Evolutionary conservation across 1,140 invertebrate genomes (phyloP).

Genomic region (Vanessa atalanta): DNA sequence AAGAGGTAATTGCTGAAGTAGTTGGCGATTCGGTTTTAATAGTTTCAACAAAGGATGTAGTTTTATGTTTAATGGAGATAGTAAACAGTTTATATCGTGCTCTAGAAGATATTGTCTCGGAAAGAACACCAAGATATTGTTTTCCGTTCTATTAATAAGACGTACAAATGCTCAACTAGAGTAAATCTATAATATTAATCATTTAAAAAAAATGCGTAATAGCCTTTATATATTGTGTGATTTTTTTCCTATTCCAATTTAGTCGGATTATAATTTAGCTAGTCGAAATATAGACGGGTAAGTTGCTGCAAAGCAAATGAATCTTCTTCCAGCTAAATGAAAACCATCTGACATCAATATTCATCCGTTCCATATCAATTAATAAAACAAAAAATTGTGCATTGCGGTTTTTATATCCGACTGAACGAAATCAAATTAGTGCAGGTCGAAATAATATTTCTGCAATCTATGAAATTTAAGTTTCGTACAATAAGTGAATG

Average conservation of each 20-base stretch:
- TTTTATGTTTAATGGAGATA: slow-evolving; percentile 37
- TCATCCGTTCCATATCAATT: slow-evolving; percentile 44
- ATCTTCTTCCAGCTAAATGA: slow-evolving; percentile 39
- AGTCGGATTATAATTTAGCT: slow-evolving; percentile 2
- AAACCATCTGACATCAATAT: slow-evolving; percentile 48
- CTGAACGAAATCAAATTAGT: slow-evolving; percentile 18
- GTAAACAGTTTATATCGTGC: slow-evolving; percentile 30
- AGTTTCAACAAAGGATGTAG: slow-evolving; percentile 29
- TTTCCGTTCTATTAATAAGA: not conserved
- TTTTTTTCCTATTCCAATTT: not conserved
- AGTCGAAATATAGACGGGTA: slow-evolving; percentile 9
- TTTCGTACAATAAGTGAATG: slow-evolving; percentile 1
- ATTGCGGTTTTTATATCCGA: slow-evolving; percentile 27
- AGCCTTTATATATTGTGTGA: not conserved
- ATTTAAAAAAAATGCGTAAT: not conserved
- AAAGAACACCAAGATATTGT: slow-evolving; percentile 12
- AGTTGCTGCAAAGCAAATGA: slow-evolving; percentile 29
- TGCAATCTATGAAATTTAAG: slow-evolving; percentile 15
- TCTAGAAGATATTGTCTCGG: slow-evolving; percentile 1
- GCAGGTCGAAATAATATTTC: slow-evolving; percentile 28
- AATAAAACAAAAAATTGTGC: slow-evolving; percentile 26
- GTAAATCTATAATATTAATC: not conserved
- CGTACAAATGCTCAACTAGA: not conserved
- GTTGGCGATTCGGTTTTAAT: slow-evolving; percentile 32
- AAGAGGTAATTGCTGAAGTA: slow-evolving; percentile 36